phyloP scores from a whole-genome alignment of 2,113 vertebrate species.

The Sinocyclocheilus grahami region DNA sequence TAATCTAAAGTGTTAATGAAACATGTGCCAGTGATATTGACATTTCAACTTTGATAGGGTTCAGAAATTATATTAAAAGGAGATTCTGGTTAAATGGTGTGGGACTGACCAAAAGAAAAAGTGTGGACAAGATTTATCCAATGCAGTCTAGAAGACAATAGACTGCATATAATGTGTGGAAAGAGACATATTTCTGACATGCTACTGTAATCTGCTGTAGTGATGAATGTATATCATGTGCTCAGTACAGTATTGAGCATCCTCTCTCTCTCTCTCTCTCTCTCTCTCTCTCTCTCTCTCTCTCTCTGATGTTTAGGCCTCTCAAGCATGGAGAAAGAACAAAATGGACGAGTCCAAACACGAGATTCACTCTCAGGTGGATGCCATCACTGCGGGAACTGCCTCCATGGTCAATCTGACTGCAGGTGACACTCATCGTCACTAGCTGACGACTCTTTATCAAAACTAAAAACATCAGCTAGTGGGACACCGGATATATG shows the following conservation, averaged over 20 bases:
- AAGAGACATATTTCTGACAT: neutral
- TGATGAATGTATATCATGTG: neutral
- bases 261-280: conserved; percentile 39
- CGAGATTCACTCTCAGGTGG: conserved; percentile 98
- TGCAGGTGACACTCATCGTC: conserved; percentile 74
- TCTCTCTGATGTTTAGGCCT: conserved; percentile 77
- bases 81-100: neutral
- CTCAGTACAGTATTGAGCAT: neutral
- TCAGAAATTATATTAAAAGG: neutral
- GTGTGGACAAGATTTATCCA: neutral
- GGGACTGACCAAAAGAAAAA: neutral
- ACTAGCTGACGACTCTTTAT: too few species aligned
- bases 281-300: neutral
- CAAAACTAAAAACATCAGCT: neutral
- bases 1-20: too few species aligned
- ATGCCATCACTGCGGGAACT: conserved; percentile 95
- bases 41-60: neutral
- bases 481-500: neutral
- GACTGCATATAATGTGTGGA: neutral
- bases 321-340: conserved; percentile 96
- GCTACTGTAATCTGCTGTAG: neutral
- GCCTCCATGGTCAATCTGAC: conserved; percentile 97
- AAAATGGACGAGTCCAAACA: conserved; percentile 99
- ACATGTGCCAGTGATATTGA: neutral
- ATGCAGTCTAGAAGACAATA: neutral